Conservation (phyloP, 2,113 vertebrate genomes). For the Equus przewalskii region DNA sequence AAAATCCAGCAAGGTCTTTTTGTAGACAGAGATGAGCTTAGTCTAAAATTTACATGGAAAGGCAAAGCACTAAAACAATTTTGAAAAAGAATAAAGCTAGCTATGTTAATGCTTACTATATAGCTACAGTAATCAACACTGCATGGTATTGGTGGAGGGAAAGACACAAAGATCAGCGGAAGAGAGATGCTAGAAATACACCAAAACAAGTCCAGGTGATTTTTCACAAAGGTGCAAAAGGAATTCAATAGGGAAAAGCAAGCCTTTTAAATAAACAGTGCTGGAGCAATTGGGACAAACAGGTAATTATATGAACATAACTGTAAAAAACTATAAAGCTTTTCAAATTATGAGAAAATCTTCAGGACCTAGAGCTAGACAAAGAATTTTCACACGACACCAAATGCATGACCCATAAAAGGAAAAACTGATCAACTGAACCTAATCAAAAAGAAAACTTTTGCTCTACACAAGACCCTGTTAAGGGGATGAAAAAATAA, state of each 20-base stretch:
- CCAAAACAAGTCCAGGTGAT: background rate
- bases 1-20: constrained; percentile 24
- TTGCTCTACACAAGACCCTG: background rate
- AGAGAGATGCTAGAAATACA: constrained; percentile 22
- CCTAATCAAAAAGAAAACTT: background rate
- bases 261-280: background rate
- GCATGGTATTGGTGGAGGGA: background rate
- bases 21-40: background rate
- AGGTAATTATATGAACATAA: background rate
- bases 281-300: background rate
- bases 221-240: background rate
- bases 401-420: background rate
- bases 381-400: background rate
- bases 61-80: background rate
- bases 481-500: background rate
- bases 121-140: background rate
- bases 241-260: background rate
- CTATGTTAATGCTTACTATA: background rate
- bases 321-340: background rate
- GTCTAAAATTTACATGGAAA: background rate
- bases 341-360: background rate
- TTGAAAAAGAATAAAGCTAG: background rate
- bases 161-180: background rate
- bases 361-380: background rate
- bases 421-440: background rate